phyloP scores from a whole-genome alignment of 2,797 vertebrate species.

The Tachyglossus aculeatus region DNA sequence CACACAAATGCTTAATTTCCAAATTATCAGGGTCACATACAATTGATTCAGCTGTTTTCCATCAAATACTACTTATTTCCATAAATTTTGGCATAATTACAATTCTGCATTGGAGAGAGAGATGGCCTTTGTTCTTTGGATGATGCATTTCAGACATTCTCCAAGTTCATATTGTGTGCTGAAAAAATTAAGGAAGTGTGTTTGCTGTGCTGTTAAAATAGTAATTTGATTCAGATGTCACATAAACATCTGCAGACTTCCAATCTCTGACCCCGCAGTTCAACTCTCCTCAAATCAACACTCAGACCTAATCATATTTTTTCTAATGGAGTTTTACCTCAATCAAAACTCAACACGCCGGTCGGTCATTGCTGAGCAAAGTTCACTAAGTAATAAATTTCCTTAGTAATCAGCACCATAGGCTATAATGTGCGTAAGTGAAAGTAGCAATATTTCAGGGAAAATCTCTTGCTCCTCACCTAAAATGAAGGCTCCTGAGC shows the following conservation, averaged over 20 bases:
- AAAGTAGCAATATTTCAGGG: no score
- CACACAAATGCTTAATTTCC: neutral
- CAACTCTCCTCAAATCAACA: neutral
- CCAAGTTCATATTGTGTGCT: rapidly evolving
- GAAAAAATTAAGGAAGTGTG: no score
- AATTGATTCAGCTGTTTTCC: neutral
- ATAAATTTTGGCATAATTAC: rapidly evolving
- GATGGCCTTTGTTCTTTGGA: neutral
- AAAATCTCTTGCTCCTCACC: no score
- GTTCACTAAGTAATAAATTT: no score
- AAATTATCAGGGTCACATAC: neutral
- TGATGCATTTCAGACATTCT: neutral
- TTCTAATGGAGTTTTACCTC: neutral
- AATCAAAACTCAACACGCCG: neutral
- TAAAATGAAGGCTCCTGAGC: no score
- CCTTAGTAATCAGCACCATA: no score
- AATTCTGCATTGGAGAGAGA: neutral
- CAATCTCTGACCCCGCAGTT: no score
- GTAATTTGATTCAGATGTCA: neutral
- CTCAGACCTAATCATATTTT: neutral
- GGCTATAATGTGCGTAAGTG: no score
- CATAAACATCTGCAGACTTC: rapidly evolving
- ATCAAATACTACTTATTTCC: rapidly evolving
- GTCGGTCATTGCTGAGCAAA: neutral
- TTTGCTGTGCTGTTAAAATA: neutral